Evolutionary conservation across 2,888 invertebrate genomes (phyloP), one percentile per base, ranked within the genome.

Genomic region (Macrostomum cliftonense): DNA sequence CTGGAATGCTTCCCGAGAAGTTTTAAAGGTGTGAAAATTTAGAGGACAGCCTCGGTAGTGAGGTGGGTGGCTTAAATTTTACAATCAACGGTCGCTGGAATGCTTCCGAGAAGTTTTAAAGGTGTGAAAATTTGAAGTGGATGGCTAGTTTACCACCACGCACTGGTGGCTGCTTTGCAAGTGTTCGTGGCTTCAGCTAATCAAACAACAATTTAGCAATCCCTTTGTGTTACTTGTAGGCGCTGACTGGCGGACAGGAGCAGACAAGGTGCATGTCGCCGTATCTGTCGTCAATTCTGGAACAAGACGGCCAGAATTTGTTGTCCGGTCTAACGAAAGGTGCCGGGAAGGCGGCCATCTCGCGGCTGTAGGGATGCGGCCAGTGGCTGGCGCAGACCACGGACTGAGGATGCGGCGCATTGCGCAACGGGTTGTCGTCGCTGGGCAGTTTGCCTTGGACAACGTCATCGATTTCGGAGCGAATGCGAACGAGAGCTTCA

Each of bases 261-360:
- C 68, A 68, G 9, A 67, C 83, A 43, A 97, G 77, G 73, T 97
- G 86, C 67, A 87, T 88, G 67, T 95, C 95, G 0, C 97, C 97
- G 62, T 88, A 97, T 68, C 86, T 86, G 67, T 99, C 97, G 67
- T 97, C 95, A 55, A 95, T 91, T 61, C 97, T 78, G 45, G 86
- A 83, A 5, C 93, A 89, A n/a, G 86, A 83, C 2, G 97, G 97
- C 97, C 95, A 97, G 56, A 91, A 80, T 73, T 97, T 97, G 9
- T 80, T 81, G 56, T 83, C 82, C 1, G 83, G 81, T 58, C 78
- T 80, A 0, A 89, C 82, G 63, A 47, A 50, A n/a, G 40, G 42
- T 14, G 45, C 50, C 19, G 97, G 97, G 68, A 87, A 97, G 48
- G 88, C 95, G 2, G 89, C 97, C 62, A 82, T 76, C 70, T 91